A percentile compares a stretch with the other conserved stretches of the same genome.
These are phyloP conservation scores for Himalopsyche tibetana DNA, from an alignment of 2,888 invertebrate genomes.

Conservation along the genomic window DNA sequence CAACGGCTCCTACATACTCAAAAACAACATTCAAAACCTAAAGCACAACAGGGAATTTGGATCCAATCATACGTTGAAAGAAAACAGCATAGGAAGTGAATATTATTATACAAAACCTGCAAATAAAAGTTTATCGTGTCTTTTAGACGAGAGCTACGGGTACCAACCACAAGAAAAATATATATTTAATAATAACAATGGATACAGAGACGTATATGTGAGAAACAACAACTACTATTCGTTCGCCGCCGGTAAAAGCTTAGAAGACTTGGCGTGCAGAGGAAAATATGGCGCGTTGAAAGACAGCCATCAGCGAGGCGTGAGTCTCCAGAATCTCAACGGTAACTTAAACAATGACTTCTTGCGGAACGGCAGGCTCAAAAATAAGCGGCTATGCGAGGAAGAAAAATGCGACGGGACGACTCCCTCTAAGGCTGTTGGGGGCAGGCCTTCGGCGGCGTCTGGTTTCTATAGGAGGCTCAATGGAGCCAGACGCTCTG, in stretches of 20 bases:
- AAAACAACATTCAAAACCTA: constrained; percentile 74
- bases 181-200: constrained; percentile 68
- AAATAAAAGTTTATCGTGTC: constrained; percentile 69
- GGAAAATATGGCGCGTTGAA: constrained; percentile 58
- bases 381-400: not conserved
- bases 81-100: constrained; percentile 67
- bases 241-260: constrained; percentile 62
- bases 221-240: constrained; percentile 64
- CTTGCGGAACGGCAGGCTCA: not conserved
- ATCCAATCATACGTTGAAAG: constrained; percentile 69
- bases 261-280: constrained; percentile 61
- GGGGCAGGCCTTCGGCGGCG: constrained; percentile 9
- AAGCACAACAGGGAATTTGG: constrained; percentile 71
- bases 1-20: constrained; percentile 71
- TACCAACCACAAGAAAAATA: constrained; percentile 73
- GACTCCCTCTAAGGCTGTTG: not conserved
- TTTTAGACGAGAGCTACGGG: constrained; percentile 72
- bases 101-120: constrained; percentile 61
- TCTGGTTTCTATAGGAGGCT: constrained; percentile 14
- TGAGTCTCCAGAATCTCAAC: constrained; percentile 75
- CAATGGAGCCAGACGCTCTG: constrained; percentile 15
- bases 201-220: constrained; percentile 57
- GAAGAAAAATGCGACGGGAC: not conserved
- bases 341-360: constrained; percentile 68
- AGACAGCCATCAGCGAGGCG: constrained; percentile 69